Conservation (phyloP, 2,113 vertebrate species). For the Trachemys scripta region DNA sequence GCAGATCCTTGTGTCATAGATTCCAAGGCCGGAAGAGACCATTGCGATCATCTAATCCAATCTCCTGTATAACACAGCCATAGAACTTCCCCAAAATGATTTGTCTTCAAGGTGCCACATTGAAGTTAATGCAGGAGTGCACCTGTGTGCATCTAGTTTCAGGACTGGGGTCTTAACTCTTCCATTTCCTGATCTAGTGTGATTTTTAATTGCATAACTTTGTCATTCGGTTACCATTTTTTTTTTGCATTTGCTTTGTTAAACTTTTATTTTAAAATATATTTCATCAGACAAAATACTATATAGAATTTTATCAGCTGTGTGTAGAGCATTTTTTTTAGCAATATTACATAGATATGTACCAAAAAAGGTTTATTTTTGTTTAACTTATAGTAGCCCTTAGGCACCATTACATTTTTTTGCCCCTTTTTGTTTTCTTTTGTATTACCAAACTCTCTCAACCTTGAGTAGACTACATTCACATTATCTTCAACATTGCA, state of each 20-base stretch:
- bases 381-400: not conserved
- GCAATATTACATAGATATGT: not conserved
- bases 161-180: not conserved
- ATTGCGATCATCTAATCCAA: not conserved
- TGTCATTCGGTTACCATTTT: not conserved
- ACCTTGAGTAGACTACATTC: not conserved
- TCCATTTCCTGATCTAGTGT: not conserved
- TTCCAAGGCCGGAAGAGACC: not conserved
- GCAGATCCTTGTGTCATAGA: not conserved
- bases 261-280: not conserved
- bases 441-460: not conserved
- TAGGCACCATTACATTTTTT: not conserved
- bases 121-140: not conserved
- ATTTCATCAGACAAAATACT: not conserved
- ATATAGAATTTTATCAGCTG: not conserved
- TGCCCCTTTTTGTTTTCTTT: too few species aligned
- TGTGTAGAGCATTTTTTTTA: not conserved
- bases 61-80: not conserved
- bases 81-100: not conserved
- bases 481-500: not conserved
- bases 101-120: not conserved
- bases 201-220: not conserved
- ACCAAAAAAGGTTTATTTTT: not conserved
- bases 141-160: not conserved
- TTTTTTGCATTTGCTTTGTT: not conserved